These are phyloP conservation scores for Ophion ellenae DNA, from an alignment of 2,888 invertebrate species.

Conservation along the genomic window DNA sequence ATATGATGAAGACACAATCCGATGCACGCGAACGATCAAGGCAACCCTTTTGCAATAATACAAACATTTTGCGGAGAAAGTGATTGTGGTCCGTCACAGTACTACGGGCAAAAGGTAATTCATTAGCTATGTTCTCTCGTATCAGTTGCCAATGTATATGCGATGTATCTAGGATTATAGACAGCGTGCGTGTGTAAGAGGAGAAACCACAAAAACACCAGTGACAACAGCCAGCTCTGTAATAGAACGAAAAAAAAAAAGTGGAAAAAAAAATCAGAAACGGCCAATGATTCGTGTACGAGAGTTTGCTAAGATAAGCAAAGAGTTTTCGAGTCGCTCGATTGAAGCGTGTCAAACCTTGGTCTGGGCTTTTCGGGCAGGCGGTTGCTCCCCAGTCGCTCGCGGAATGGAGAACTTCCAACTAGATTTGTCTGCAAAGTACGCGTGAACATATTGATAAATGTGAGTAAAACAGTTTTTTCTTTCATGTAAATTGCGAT, in stretches of 20 bases:
- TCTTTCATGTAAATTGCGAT: constrained; percentile 39
- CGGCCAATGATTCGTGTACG: constrained; percentile 24
- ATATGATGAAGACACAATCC: constrained; percentile 22
- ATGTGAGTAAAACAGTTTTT: constrained; percentile 59
- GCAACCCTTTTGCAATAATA: constrained; percentile 17
- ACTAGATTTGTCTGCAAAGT: constrained; percentile 86
- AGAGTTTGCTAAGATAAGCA: constrained; percentile 37
- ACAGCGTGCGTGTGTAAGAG: constrained; percentile 47
- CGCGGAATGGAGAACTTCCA: constrained; percentile 93
- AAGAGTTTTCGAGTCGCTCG: constrained; percentile 55
- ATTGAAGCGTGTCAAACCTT: constrained; percentile 87
- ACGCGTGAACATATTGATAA: constrained; percentile 71
- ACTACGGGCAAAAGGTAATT: constrained; percentile 36
- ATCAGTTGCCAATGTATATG: constrained; percentile 30
- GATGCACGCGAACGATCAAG: constrained; percentile 50
- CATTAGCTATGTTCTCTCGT: constrained; percentile 26
- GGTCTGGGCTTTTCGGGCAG: constrained; percentile 92
- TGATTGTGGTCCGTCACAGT: not conserved
- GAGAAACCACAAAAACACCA: constrained; percentile 79
- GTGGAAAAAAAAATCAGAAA: constrained; percentile 45
- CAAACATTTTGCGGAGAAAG: constrained; percentile 15
- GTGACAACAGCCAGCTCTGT: constrained; percentile 55
- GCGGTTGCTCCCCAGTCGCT: constrained; percentile 94
- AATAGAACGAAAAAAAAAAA: constrained; percentile 39
- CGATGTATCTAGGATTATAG: constrained; percentile 19